Conservation (phyloP, 2,888 invertebrate genomes). For the Dicroscelio sp. region DNA sequence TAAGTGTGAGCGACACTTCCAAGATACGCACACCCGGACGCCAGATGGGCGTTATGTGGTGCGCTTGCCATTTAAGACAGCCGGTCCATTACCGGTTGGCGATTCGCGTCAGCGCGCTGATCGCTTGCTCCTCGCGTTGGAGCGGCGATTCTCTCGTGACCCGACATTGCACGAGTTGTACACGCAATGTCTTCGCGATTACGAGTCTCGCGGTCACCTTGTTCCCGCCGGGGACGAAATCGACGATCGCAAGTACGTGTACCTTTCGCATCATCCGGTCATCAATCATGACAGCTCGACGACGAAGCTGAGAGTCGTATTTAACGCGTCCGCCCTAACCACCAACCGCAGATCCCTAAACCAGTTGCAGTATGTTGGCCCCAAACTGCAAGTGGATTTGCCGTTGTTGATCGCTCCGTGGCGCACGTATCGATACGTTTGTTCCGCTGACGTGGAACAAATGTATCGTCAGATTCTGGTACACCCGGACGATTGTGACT, state of each 20-base stretch:
- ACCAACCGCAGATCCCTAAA: background rate
- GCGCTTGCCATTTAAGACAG: slow-evolving; percentile 31
- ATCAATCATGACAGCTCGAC: background rate
- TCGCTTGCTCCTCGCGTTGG: background rate
- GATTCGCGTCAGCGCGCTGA: slow-evolving; percentile 20
- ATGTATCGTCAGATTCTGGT: too few relatives aligned
- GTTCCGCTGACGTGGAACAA: slow-evolving; percentile 22
- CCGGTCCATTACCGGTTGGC: background rate
- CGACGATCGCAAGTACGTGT: background rate
- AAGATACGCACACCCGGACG: background rate
- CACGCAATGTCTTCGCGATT: background rate
- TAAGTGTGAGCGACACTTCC: background rate
- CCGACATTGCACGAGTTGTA: background rate
- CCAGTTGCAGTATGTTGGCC: slow-evolving; percentile 10
- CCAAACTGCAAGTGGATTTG: slow-evolving; percentile 34
- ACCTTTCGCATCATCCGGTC: slow-evolving; percentile 20
- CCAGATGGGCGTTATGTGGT: slow-evolving; percentile 34
- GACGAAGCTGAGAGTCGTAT: slow-evolving; percentile 34
- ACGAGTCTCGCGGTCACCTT: slow-evolving; percentile 10
- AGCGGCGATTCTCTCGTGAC: background rate
- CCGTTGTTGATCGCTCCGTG: background rate
- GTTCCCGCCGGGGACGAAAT: background rate
- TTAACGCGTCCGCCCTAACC: slow-evolving; percentile 20
- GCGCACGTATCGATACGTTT: background rate
- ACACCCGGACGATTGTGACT: too few relatives aligned